Percentiles rank a stretch among this genome's conserved stretches.
phyloP scores from a whole-genome alignment of 2,888 invertebrate genomes.

The Epirrhoe tristata region DNA sequence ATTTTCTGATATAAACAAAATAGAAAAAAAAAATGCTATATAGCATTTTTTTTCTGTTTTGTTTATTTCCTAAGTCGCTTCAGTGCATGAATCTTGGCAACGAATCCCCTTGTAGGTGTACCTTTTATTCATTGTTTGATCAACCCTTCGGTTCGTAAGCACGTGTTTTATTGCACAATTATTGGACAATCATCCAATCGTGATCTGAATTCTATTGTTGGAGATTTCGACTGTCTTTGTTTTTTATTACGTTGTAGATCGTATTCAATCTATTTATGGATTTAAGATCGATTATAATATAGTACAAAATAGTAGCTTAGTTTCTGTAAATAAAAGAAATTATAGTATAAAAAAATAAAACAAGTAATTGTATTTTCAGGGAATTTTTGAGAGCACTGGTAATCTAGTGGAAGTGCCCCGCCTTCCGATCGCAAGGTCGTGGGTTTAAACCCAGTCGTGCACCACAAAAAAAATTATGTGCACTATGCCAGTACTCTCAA shows the following conservation, averaged over 20 bases:
- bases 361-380: background rate
- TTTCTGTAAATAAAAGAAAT: too few species aligned
- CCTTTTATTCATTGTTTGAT: slow-evolving; percentile 64
- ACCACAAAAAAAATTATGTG: too few species aligned
- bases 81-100: slow-evolving; percentile 45
- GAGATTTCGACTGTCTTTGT: background rate
- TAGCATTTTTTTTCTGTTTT: background rate
- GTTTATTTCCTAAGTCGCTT: slow-evolving; percentile 33
- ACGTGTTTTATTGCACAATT: slow-evolving; percentile 82
- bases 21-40: too few species aligned
- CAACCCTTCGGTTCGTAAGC: slow-evolving; percentile 75
- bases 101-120: slow-evolving; percentile 63
- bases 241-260: background rate
- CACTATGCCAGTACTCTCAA: too few species aligned
- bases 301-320: too few species aligned
- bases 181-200: slow-evolving; percentile 72
- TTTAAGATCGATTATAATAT: too few species aligned
- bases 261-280: too few species aligned
- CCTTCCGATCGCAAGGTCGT: too few species aligned
- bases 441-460: too few species aligned
- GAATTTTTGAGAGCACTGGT: background rate
- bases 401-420: background rate
- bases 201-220: slow-evolving; percentile 64
- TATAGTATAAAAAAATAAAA: too few species aligned
- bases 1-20: too few species aligned